Conservation (phyloP, 2,113 vertebrate genomes). For the Seriola dumerili region DNA sequence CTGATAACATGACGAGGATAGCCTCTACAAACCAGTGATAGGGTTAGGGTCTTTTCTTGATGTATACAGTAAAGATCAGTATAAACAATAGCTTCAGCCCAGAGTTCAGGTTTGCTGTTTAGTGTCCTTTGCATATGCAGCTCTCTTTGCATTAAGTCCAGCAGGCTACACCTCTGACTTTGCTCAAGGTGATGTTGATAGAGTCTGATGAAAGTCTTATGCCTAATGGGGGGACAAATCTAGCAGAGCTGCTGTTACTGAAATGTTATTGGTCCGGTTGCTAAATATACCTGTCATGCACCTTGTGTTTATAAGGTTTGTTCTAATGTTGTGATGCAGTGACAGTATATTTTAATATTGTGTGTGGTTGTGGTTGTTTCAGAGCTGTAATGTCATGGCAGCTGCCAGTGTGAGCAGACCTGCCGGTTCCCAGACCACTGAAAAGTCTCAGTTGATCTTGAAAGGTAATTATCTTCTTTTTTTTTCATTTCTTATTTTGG, state of each 20-base stretch:
- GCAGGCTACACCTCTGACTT: slow-evolving; percentile 49
- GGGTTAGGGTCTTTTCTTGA: background rate
- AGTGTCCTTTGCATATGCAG: slow-evolving; percentile 6
- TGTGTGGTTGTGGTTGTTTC: slow-evolving; percentile 67
- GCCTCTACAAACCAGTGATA: background rate
- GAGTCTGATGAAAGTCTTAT: slow-evolving; percentile 6
- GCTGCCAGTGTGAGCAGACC: slow-evolving; percentile 90
- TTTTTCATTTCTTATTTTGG: background rate
- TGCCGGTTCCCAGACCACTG: slow-evolving; percentile 82
- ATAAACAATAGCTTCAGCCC: background rate
- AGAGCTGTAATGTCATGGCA: slow-evolving; percentile 94
- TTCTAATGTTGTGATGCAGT: background rate
- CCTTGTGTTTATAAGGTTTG: background rate
- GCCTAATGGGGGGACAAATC: background rate
- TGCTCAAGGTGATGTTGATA: slow-evolving; percentile 67
- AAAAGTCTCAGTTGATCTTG: slow-evolving; percentile 92
- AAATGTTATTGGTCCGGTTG: background rate
- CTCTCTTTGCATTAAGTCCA: slow-evolving; percentile 7
- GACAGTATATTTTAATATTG: background rate
- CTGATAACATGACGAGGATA: background rate
- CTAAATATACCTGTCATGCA: background rate
- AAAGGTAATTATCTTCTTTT: slow-evolving; percentile 87
- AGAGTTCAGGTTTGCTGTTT: background rate
- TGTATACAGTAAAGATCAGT: background rate
- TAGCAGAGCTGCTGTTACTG: too few relatives aligned